Base-by-base conservation (phyloP, 2,888 invertebrate genomes). In the Cetonia aurata region DNA sequence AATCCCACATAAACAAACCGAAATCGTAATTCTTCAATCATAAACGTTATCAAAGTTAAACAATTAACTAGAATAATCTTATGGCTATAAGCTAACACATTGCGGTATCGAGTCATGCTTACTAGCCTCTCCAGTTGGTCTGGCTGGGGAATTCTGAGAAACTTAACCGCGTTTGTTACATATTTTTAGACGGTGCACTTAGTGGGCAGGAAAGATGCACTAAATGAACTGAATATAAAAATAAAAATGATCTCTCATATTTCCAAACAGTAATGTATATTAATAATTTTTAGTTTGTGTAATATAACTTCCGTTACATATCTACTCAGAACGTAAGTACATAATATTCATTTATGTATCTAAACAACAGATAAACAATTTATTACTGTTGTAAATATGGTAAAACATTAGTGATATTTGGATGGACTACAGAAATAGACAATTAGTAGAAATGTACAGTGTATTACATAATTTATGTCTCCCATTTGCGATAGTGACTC, bases 151-250 rank as follows among this genome's bases (percentile, higher is more conserved):
- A 19, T 50, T 50, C 50, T 50, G 50, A 50, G 50, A 50, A 50
- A 50, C 19, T 15, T 50, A 50, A 50, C 50, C 50, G 13, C 50
- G 19, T 50, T 50, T 25, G 25, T 25, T 25, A 25, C 15, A 15
- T 50, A 50, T 50, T 50, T 50, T 50, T 50, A 50, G 50, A 50
- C 10, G 50, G 9, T 50, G 9, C 50, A 19, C 50, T 50, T 25
- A 4, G 25, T 15, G 13, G 17, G 13, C 50, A 10, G 19, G 50
- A 50, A 17, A 50, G 50, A 50, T 9, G 50, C 50, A 50, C 15
- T 15, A 15, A 1, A 15, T 9, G 50, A 50, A 50, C 50, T 9
- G 9, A 50, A 48, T 17, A 8, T 15, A 50, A 50, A n/a, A 50
- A 50, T 50, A 50, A 50, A 50, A 15, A 50, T 9, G 15, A 50